Evolutionary conservation across 2,888 invertebrate species (phyloP).

Genomic region (Griposia aprilina): DNA sequence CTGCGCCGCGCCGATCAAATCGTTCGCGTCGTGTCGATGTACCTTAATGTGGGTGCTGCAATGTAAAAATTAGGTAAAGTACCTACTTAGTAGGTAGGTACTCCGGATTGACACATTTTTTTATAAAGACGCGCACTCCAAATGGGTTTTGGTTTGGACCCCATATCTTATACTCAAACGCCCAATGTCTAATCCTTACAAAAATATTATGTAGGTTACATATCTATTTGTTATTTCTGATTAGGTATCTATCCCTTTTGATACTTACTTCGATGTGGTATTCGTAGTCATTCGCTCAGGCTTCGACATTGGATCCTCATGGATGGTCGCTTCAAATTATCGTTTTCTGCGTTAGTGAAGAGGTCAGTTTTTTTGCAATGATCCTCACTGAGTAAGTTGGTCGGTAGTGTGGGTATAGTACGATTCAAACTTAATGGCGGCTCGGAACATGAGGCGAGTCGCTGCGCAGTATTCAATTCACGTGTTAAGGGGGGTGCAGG

Average conservation of each 20-base stretch:
- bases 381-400: background rate
- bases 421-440: too few species aligned
- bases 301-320: background rate
- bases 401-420: background rate
- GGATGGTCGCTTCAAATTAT: background rate
- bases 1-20: background rate
- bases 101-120: background rate
- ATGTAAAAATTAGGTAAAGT: background rate
- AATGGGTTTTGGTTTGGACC: constrained; percentile 2
- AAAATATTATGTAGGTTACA: background rate
- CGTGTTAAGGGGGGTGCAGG: too few species aligned
- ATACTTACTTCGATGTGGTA: background rate
- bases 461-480: too few species aligned
- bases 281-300: background rate
- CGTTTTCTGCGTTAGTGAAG: background rate
- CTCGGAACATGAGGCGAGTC: too few species aligned
- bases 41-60: background rate
- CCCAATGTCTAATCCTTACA: background rate
- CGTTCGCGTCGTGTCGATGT: background rate
- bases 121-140: background rate
- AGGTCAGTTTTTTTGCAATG: background rate
- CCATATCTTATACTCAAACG: background rate
- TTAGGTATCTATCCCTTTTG: background rate
- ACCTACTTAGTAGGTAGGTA: too few species aligned
- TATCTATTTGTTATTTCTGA: background rate